Conservation (phyloP, 1,140 invertebrate species). For the Hydropsyche tenuis region DNA sequence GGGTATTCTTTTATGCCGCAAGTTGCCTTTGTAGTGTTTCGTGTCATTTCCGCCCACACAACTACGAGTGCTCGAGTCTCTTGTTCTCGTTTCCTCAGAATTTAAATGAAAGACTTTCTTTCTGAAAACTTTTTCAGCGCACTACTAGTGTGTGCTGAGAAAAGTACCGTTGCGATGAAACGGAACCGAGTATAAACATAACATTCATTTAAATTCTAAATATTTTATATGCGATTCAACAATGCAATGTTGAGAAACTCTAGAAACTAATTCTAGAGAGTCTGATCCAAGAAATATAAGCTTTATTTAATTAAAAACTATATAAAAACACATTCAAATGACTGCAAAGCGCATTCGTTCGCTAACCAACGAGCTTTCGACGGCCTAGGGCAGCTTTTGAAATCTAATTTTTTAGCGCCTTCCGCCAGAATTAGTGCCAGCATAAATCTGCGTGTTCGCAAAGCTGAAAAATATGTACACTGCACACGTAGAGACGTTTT, state of each 20-base stretch:
- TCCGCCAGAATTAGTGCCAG: background rate
- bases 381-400: no score
- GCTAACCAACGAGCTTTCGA: no score
- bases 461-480: constrained; percentile 21
- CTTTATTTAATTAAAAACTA: no score
- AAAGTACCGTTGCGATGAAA: background rate
- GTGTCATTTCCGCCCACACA: background rate
- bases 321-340: no score
- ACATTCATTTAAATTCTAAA: no score
- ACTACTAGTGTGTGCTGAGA: background rate
- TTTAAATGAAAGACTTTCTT: constrained; percentile 3
- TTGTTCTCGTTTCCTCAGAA: background rate
- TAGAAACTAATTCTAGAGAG: no score
- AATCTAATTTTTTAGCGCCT: background rate
- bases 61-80: background rate
- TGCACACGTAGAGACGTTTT: background rate
- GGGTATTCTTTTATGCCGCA: no score
- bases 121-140: background rate
- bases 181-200: background rate
- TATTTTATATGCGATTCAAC: no score
- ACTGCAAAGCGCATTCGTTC: no score
- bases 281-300: no score
- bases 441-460: background rate
- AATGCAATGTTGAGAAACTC: no score
- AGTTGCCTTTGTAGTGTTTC: no score